Evolutionary conservation across 2,797 vertebrate genomes (phyloP), one percentile per base, ranked within the genome.

Genomic region (Gobionotothen gibberifrons): DNA sequence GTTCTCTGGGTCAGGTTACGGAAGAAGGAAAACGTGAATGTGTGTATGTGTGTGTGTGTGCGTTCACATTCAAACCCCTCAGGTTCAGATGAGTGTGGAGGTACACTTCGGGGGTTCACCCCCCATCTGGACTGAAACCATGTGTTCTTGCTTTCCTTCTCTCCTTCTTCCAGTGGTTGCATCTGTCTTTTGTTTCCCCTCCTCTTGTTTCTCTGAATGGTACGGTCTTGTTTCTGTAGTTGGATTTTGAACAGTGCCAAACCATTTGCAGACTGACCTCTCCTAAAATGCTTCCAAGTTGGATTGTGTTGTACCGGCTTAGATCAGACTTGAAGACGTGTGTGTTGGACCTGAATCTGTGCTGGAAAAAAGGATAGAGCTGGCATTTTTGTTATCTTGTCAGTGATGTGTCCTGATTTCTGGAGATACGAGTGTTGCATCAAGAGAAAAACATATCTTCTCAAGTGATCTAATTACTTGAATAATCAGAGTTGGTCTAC

Each of bases 101-200:
- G 85, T 87, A 77, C 85, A 67, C 78, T 83, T 74, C 16, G 81
- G 86, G 86, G 87, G 75, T 88, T 57, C 78, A 26, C 32, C 76
- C 76, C 74, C 79, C 6, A 0, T 79, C 58, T 76, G 77, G 82
- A 91, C 85, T 84, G 9, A 89, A 92, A 90, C 87, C 92, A 93
- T 91, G 86, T 92, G 92, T 90, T 84, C 59, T 39, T 54, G 29
- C 62, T 74, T 78, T 80, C 76, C 59, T 56, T 78, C 52, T 67
- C 26, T 64, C 56, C 47, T 46, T 82, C 55, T 69, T 71, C 39
- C 78, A 82, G 67, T 82, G 72, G 79, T 80, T 78, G 59, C 77
- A 82, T 86, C 70, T 70, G 67, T 84, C 62, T 75, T 81, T 82
- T 81, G 48, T 78, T 79, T 62, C 62, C 82, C 85, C 83, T 74